phyloP scores from a whole-genome alignment of 1,140 invertebrate genomes.

The Dendroctonus ponderosae region DNA sequence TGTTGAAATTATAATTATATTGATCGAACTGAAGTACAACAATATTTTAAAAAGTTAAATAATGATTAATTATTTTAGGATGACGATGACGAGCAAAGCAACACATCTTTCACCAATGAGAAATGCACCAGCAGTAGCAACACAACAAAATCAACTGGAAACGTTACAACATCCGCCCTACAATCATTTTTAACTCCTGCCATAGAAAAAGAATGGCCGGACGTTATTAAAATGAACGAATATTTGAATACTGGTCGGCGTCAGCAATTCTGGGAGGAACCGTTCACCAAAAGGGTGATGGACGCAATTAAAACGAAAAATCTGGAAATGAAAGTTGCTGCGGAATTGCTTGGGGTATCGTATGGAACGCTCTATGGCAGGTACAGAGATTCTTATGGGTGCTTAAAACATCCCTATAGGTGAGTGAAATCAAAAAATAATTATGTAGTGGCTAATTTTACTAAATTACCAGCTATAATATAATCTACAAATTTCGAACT shows the following conservation, averaged over 20 bases:
- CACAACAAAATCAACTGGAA: conserved; percentile 12
- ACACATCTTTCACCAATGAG: conserved; percentile 31
- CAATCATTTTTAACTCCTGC: conserved; percentile 46
- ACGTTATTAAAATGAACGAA: conserved; percentile 85
- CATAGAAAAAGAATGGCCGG: conserved; percentile 64
- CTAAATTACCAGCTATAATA: too few relatives aligned
- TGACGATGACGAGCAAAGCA: conserved; percentile 39
- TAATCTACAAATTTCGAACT: too few relatives aligned
- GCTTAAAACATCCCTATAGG: conserved; percentile 79
- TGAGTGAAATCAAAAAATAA: conserved; percentile 45
- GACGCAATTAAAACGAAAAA: conserved; percentile 86
- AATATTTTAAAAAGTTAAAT: too few relatives aligned
- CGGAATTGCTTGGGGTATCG: conserved; percentile 81
- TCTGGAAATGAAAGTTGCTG: conserved; percentile 90
- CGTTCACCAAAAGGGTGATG: conserved; percentile 78
- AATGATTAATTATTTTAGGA: conserved; percentile 10
- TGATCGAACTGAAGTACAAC: too few relatives aligned
- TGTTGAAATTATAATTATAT: too few relatives aligned
- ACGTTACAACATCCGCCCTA: conserved; percentile 40
- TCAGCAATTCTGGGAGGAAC: conserved; percentile 90
- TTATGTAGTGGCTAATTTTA: too few relatives aligned
- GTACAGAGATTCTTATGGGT: conserved; percentile 84
- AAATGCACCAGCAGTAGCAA: conserved; percentile 9
- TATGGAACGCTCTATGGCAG: conserved; percentile 86
- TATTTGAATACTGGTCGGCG: conserved; percentile 80